Evolutionary conservation across 1,140 invertebrate species (phyloP).

Genomic region (Nautilus pompilius): DNA sequence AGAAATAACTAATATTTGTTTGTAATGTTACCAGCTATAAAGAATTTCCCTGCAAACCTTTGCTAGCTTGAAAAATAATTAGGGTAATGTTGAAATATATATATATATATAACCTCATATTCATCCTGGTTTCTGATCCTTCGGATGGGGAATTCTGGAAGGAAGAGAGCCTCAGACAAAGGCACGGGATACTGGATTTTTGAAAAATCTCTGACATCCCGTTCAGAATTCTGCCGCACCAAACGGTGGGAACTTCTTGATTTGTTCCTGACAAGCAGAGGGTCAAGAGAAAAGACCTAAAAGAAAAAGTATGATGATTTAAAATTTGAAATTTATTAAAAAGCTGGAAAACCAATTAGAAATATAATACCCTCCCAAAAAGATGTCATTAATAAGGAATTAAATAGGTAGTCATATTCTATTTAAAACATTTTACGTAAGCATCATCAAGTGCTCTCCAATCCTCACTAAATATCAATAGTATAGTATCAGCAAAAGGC

Average conservation of each 20-base stretch:
- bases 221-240: slow-evolving; percentile 25
- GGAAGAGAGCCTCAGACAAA: slow-evolving; percentile 71
- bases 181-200: slow-evolving; percentile 76
- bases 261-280: slow-evolving; percentile 28
- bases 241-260: slow-evolving; percentile 27
- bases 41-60: too few species aligned
- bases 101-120: slow-evolving; percentile 55
- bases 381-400: not conserved
- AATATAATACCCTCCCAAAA: not conserved
- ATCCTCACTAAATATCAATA: not conserved
- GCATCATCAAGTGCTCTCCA: not conserved
- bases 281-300: slow-evolving; percentile 32
- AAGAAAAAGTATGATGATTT: slow-evolving; percentile 10
- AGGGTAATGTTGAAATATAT: too few species aligned
- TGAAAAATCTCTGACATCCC: slow-evolving; percentile 50
- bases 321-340: not conserved
- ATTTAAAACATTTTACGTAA: not conserved
- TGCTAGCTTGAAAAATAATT: too few species aligned
- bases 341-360: not conserved
- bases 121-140: too few species aligned
- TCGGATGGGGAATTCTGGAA: slow-evolving; percentile 76
- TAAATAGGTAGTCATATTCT: not conserved
- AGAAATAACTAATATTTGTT: too few species aligned
- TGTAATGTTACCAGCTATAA: too few species aligned
- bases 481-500: too few species aligned